phyloP scores from a whole-genome alignment of 2,797 vertebrate genomes.

The Enteromius unitaeniatus region DNA sequence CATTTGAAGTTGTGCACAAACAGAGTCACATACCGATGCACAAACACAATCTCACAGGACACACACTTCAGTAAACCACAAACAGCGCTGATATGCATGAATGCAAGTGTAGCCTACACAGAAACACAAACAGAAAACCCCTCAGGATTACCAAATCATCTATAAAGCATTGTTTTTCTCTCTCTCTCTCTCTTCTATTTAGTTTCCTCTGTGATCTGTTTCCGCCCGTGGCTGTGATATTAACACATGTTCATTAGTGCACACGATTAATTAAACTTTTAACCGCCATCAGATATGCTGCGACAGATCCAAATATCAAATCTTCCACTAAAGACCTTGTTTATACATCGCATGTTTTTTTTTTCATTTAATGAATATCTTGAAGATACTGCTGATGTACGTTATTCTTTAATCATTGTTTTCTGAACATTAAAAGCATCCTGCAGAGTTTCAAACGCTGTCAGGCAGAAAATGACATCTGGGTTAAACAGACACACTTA shows the following conservation, averaged over 20 bases:
- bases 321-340: slow-evolving; percentile 1
- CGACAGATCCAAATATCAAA: not conserved
- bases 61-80: not conserved
- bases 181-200: not conserved
- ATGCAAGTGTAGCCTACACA: not conserved
- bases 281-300: not conserved
- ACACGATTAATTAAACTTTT: slow-evolving; percentile 12
- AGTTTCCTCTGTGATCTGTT: slow-evolving; percentile 16
- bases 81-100: not conserved
- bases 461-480: not conserved
- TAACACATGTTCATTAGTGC: slow-evolving; percentile 7
- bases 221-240: not conserved
- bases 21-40: slow-evolving; percentile 1
- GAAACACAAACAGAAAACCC: not conserved
- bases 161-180: not conserved
- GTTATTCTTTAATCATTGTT: slow-evolving; percentile 19
- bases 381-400: not conserved
- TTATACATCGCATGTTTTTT: not conserved
- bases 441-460: not conserved
- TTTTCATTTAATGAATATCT: not conserved
- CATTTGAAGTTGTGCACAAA: not conserved
- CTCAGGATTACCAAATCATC: not conserved
- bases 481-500: not conserved
- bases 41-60: not conserved
- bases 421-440: slow-evolving; percentile 5